Base-by-base conservation (phyloP, 2,888 invertebrate genomes). In the Chrysolina oricalcia region DNA sequence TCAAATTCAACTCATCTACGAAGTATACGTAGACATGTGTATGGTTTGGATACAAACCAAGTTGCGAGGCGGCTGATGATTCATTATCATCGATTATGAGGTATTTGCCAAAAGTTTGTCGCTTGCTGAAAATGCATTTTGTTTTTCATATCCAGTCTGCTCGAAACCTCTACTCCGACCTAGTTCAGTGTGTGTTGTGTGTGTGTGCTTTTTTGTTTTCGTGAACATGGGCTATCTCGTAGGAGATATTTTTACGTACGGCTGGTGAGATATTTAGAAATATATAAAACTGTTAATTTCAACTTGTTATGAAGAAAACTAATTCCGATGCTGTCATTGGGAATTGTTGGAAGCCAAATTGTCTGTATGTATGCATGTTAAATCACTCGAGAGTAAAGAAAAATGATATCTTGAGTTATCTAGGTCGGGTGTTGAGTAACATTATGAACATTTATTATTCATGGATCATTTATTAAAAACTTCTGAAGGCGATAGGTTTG, bases 141-240 rank as follows among this genome's bases (percentile, higher is more conserved):
- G 13, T 21, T 21, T 53, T 53, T 53, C 21, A 53, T 21, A 21
- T 53, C 21, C 53, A 53, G 53, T 53, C 53, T 53, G 53, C 21
- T 21, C 13, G 21, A 43, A 53, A 53, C 21, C 21, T 53, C 21
- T 11, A 53, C 17, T 19, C 21, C 53, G 53, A 53, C 53, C 53
- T 53, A 53, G 53, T 53, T 53, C 6, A 13, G 9, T 53, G 21
- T 6, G 35, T 35, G 35, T 35, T n/a, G 35, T 35, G 35, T 35
- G 35, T 35, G 35, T 53, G 53, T 21, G 53, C 21, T 21, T 53
- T 53, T 53, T 53, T 53, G 53, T 53, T 53, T 21, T 53, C 53
- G 53, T 53, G 21, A 53, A 53, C 5, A 53, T 53, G 53, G 53
- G 53, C 53, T 53, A 53, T 23, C 53, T 53, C 11, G 53, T 53